Percentiles rank a stretch among this genome's conserved stretches.
phyloP scores from a whole-genome alignment of 2,888 invertebrate species.

The Nudaria mundana region DNA sequence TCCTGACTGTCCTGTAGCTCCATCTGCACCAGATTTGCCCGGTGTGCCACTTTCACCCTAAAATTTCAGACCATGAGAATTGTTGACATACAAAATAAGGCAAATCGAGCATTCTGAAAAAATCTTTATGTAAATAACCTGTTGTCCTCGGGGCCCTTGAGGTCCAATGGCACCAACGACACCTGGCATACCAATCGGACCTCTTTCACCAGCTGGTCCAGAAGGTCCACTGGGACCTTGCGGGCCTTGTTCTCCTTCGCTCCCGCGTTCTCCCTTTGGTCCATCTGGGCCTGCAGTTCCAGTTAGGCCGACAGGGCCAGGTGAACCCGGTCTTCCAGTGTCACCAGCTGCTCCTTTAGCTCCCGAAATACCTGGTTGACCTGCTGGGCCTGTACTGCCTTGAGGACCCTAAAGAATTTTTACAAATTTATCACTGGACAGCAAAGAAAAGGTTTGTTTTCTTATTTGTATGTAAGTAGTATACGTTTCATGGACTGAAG shows the following conservation, averaged over 20 bases:
- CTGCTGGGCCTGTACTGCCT: slow-evolving; percentile 85
- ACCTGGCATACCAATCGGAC: slow-evolving; percentile 82
- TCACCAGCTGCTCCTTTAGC: slow-evolving; percentile 87
- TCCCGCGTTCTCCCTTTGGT: slow-evolving; percentile 87
- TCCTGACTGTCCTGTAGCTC: slow-evolving; percentile 86
- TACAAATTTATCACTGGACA: background rate
- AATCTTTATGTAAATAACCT: no score
- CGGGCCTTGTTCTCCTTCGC: slow-evolving; percentile 85
- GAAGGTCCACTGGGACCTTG: slow-evolving; percentile 86
- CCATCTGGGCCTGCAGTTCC: slow-evolving; percentile 88
- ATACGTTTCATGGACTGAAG: no score
- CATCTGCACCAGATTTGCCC: slow-evolving; percentile 88
- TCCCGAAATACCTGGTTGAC: slow-evolving; percentile 85
- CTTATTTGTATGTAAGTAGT: no score
- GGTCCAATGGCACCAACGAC: slow-evolving; percentile 83
- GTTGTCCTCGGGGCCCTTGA: slow-evolving; percentile 83
- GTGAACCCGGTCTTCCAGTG: slow-evolving; percentile 83
- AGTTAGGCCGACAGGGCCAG: slow-evolving; percentile 85
- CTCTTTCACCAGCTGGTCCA: slow-evolving; percentile 86
- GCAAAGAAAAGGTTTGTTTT: background rate
- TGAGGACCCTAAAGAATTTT: slow-evolving; percentile 82
- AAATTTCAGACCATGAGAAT: background rate
- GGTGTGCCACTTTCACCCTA: slow-evolving; percentile 87
- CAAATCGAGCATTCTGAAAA: no score
- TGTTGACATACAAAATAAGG: no score